Conservation (phyloP, 2,888 invertebrate species). For the Sylvicola cinctus region DNA sequence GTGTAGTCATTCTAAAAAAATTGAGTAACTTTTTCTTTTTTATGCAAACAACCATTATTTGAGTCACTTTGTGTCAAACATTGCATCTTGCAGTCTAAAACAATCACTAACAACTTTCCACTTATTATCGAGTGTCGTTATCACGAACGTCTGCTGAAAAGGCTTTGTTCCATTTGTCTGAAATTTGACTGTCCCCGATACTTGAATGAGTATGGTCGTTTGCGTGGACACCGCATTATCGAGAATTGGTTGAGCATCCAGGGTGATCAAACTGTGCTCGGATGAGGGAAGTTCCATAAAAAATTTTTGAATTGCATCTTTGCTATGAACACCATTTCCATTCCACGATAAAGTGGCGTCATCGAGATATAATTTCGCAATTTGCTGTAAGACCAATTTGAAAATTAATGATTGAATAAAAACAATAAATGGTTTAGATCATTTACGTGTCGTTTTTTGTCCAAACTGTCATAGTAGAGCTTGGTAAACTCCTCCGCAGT, state of each 20-base stretch:
- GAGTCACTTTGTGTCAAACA: too few species aligned
- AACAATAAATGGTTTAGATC: neutral
- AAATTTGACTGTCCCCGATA: conserved; percentile 63
- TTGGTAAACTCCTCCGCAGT: conserved; percentile 78
- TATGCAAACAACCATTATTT: too few species aligned
- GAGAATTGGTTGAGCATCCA: conserved; percentile 73
- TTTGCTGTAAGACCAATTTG: conserved; percentile 28
- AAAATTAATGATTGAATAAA: neutral
- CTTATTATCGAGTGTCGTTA: conserved; percentile 71
- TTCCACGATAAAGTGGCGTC: conserved; percentile 80
- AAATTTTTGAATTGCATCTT: conserved; percentile 68
- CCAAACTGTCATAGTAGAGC: conserved; percentile 73
- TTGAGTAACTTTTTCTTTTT: too few species aligned
- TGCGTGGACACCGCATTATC: conserved; percentile 58
- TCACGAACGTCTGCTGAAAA: conserved; percentile 70
- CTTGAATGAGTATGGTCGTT: conserved; percentile 63
- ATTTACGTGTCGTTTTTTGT: conserved; percentile 63
- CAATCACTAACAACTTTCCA: conserved; percentile 89
- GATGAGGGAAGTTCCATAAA: conserved; percentile 64
- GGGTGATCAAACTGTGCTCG: conserved; percentile 50
- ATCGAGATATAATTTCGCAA: conserved; percentile 65
- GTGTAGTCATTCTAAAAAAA: too few species aligned
- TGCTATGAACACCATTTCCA: conserved; percentile 66
- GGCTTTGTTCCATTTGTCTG: conserved; percentile 36
- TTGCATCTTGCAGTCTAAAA: conserved; percentile 52